Evolutionary conservation across 2,797 vertebrate genomes (phyloP), one percentile per base, ranked within the genome.

Genomic region (Podarcis siculus): DNA sequence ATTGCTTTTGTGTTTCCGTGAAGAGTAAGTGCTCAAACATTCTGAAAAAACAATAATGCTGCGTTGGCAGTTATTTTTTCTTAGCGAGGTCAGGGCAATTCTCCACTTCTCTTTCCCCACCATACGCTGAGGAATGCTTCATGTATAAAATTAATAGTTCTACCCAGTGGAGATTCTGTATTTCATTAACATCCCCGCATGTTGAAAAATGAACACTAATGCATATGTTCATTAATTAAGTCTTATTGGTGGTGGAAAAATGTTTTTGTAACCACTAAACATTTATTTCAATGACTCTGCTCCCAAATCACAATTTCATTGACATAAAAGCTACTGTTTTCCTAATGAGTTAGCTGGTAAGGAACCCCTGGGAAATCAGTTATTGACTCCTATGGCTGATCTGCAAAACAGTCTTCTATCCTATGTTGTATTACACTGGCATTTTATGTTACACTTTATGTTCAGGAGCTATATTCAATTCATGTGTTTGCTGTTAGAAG

Each of bases 291-390:
- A 90, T 37, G 83, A 27, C 39, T 94, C 7, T 55, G 72, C 23
- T 87, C 49, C 30, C 75, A 84, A 30, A 75, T 1, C n/a, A 80
- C 79, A 85, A 76, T 66, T 61, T 39, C 35, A 80, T 78, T 89
- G 12, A 89, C n/a, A 23, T 76, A 87, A 89, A 89, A 92, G 87
- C 0, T 35, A 35, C 89, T 66, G 25, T 67, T 86, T 91, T 86
- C 55, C 42, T 86, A 83, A 85, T 76, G n/a, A 79, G 30, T 35
- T 91, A 64, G 72, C 25, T 6, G 35, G 15, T 55, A 39, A 87
- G 72, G 0, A 19, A 79, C 64, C 80, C 80, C 12, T 27, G 13
- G 27, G 32, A 87, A 90, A 89, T 76, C n/a, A 86, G 0, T 4
- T 73, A 89, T 77, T 89, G 89, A 21, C 3, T 92, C 66, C 25